Conservation (phyloP, 2,797 vertebrate genomes). For the Liasis olivaceus region DNA sequence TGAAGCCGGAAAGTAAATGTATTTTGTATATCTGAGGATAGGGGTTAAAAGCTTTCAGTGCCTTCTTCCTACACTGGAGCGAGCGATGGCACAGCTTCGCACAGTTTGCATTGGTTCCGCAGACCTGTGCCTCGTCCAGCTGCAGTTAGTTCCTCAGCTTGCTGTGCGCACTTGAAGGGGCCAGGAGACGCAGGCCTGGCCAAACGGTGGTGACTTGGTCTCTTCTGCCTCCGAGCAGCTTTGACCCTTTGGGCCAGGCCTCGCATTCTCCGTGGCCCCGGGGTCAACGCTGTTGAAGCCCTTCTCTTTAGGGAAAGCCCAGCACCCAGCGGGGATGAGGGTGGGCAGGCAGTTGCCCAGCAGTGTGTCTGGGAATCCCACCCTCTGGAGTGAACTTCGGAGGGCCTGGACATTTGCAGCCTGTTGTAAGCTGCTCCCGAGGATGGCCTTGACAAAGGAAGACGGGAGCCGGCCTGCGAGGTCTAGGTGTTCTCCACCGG, state of each 20-base stretch:
- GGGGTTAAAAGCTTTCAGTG: too few species aligned
- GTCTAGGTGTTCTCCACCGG: neutral
- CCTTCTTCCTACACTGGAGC: too few species aligned
- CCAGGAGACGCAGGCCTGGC: neutral
- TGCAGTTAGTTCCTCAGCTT: neutral
- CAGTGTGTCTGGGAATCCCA: rapidly evolving
- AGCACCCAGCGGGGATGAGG: neutral
- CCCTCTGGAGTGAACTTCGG: neutral
- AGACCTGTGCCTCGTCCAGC: neutral
- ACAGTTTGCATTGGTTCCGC: rapidly evolving
- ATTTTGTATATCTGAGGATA: neutral
- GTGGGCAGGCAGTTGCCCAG: neutral
- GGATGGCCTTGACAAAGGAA: neutral
- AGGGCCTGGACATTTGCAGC: neutral
- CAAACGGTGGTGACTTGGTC: neutral
- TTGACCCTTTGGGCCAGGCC: neutral
- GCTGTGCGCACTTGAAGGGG: neutral
- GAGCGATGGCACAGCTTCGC: neutral
- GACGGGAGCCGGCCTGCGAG: too few species aligned
- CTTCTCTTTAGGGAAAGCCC: neutral
- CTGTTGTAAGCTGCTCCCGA: neutral
- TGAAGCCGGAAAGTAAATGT: neutral
- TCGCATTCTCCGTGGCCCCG: neutral
- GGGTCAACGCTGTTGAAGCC: too few species aligned
- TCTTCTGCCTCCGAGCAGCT: neutral